phyloP scores from a whole-genome alignment of 2,888 invertebrate genomes.

The Tiliacea aurago region DNA sequence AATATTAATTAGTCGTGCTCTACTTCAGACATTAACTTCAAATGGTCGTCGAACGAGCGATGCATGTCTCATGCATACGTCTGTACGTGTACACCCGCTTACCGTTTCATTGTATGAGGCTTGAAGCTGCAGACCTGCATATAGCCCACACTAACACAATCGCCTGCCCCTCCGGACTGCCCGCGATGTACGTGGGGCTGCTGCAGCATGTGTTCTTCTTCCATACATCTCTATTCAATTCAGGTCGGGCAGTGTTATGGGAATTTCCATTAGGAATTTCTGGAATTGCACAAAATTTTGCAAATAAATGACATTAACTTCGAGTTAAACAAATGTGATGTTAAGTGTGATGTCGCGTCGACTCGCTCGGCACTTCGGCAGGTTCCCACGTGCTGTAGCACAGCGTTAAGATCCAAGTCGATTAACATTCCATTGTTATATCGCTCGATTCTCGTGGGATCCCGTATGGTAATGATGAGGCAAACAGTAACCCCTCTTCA shows the following conservation, averaged over 20 bases:
- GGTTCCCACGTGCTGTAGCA: slow-evolving; percentile 27
- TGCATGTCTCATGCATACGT: neutral
- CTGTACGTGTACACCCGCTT: neutral
- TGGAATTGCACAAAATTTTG: neutral
- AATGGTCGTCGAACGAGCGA: neutral
- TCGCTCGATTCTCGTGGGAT: slow-evolving; percentile 10
- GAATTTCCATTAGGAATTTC: neutral
- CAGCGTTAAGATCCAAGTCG: slow-evolving; percentile 21
- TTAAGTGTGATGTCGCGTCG: too few species aligned
- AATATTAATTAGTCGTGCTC: slow-evolving; percentile 41
- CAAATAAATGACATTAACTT: too few species aligned
- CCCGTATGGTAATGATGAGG: slow-evolving; percentile 8
- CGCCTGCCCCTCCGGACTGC: neutral
- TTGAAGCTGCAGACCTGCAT: too few species aligned
- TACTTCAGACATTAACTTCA: neutral
- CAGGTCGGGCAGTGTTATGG: too few species aligned
- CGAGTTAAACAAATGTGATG: too few species aligned
- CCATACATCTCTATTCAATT: neutral
- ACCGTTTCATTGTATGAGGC: neutral
- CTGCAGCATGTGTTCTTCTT: neutral
- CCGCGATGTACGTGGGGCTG: too few species aligned
- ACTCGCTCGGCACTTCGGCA: too few species aligned
- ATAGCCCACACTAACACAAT: too few species aligned
- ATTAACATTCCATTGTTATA: slow-evolving; percentile 30
- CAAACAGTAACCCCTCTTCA: neutral